Percentiles rank a stretch among this genome's conserved stretches.
phyloP scores from a whole-genome alignment of 2,888 invertebrate genomes.

The Habroteleia sp. region DNA sequence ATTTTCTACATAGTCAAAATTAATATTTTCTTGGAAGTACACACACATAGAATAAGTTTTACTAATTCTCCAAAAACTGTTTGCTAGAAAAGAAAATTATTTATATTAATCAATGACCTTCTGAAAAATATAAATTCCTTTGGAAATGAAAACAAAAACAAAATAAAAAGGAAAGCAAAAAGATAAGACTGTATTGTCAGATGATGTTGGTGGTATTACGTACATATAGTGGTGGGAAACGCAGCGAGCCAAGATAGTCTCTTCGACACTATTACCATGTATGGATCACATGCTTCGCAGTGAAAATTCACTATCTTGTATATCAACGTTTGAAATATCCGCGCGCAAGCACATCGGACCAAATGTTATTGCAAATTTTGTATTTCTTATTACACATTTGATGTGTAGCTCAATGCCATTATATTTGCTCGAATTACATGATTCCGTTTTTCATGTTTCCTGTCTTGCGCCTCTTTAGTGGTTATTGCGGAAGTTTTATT shows the following conservation, averaged over 20 bases:
- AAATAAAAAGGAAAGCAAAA: background rate
- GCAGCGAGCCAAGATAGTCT: slow-evolving; percentile 68
- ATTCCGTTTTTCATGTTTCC: slow-evolving; percentile 20
- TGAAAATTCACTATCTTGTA: slow-evolving; percentile 63
- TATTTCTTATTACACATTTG: slow-evolving; percentile 22
- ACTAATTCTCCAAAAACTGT: too few relatives aligned
- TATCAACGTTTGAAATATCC: slow-evolving; percentile 16
- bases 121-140: too few relatives aligned
- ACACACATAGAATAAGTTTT: too few relatives aligned
- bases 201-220: slow-evolving; percentile 63
- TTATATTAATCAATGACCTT: too few relatives aligned
- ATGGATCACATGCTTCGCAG: slow-evolving; percentile 72
- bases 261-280: slow-evolving; percentile 73
- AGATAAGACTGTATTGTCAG: background rate
- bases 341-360: slow-evolving; percentile 27
- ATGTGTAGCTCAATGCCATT: slow-evolving; percentile 5
- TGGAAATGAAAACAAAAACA: background rate
- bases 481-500: slow-evolving; percentile 2
- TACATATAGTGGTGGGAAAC: too few relatives aligned
- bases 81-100: too few relatives aligned
- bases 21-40: too few relatives aligned
- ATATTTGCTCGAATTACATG: slow-evolving; percentile 6
- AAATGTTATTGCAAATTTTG: slow-evolving; percentile 19
- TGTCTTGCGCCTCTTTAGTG: slow-evolving; percentile 3
- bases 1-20: too few relatives aligned